These are phyloP conservation scores for Chaetophractus vellerosus DNA, from an alignment of 2,797 vertebrate species.

Conservation along the genomic window DNA sequence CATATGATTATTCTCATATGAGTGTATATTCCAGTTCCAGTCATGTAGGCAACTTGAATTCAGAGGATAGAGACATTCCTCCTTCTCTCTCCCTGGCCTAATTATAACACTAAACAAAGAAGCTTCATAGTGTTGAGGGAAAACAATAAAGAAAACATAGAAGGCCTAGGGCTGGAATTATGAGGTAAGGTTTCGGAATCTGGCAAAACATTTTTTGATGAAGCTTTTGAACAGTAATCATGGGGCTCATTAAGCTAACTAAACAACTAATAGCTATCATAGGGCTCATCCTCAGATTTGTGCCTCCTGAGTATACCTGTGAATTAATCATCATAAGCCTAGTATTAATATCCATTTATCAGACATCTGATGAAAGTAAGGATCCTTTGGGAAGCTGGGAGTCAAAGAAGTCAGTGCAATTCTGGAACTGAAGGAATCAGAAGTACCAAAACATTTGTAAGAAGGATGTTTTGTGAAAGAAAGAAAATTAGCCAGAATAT, in stretches of 20 bases:
- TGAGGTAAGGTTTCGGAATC: not conserved
- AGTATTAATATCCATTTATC: not conserved
- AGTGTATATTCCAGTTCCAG: too few relatives aligned
- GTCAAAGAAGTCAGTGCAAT: not conserved
- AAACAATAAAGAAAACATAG: not conserved
- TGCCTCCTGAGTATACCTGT: not conserved
- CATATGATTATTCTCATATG: too few relatives aligned
- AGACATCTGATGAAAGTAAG: not conserved
- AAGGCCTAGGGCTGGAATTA: not conserved
- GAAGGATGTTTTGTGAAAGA: not conserved
- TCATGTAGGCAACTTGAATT: too few relatives aligned
- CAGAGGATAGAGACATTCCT: too few relatives aligned
- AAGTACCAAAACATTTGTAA: not conserved
- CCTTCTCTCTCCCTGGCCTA: too few relatives aligned
- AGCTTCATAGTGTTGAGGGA: too few relatives aligned
- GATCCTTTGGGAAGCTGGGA: not conserved
- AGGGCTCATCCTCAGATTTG: not conserved
- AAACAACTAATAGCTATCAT: not conserved
- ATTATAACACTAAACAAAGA: too few relatives aligned
- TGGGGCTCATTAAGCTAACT: conserved; percentile 32
- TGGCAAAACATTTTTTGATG: not conserved
- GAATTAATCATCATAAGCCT: not conserved
- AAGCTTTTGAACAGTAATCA: not conserved
- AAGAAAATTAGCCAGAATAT: not conserved
- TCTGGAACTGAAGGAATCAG: not conserved